A percentile compares a stretch with the other conserved stretches of the same genome.
phyloP scores from a whole-genome alignment of 2,797 vertebrate species.

The Esox lucius region DNA sequence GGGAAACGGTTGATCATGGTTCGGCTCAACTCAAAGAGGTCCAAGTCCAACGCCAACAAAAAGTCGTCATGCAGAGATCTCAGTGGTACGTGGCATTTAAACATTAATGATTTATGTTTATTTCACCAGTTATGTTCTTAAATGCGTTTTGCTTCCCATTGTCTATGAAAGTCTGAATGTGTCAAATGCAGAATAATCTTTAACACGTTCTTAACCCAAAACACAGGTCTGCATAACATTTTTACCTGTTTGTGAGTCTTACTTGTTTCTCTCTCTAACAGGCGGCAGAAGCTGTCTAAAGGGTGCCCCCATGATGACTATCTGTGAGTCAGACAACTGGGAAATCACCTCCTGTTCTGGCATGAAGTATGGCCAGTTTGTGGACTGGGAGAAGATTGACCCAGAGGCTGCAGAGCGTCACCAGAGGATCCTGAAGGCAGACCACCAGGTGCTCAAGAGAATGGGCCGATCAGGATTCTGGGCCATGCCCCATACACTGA shows the following conservation, averaged over 20 bases:
- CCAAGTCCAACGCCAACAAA: constrained; percentile 58
- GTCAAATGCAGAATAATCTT: neutral
- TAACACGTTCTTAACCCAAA: neutral
- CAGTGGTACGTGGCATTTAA: constrained; percentile 51
- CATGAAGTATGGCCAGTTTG: constrained; percentile 79
- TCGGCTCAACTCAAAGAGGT: constrained; percentile 43
- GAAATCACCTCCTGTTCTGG: constrained; percentile 69
- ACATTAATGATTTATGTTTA: neutral
- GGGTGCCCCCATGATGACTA: constrained; percentile 73
- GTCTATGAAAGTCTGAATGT: neutral
- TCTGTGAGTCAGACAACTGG: constrained; percentile 77
- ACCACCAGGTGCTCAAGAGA: constrained; percentile 73
- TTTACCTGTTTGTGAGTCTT: neutral
- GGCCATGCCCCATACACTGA: constrained; percentile 71
- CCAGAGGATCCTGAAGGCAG: constrained; percentile 62
- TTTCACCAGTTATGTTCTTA: neutral
- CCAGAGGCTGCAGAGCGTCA: constrained; percentile 56
- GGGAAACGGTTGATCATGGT: neutral
- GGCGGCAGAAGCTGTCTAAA: constrained; percentile 60
- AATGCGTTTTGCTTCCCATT: neutral
- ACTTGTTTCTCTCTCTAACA: constrained; percentile 30
- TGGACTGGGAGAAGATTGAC: constrained; percentile 84
- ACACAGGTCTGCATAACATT: neutral
- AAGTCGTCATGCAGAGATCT: constrained; percentile 51
- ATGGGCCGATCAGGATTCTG: constrained; percentile 82